Base-by-base conservation (phyloP, 2,113 vertebrate species). In the Sapajus apella region DNA sequence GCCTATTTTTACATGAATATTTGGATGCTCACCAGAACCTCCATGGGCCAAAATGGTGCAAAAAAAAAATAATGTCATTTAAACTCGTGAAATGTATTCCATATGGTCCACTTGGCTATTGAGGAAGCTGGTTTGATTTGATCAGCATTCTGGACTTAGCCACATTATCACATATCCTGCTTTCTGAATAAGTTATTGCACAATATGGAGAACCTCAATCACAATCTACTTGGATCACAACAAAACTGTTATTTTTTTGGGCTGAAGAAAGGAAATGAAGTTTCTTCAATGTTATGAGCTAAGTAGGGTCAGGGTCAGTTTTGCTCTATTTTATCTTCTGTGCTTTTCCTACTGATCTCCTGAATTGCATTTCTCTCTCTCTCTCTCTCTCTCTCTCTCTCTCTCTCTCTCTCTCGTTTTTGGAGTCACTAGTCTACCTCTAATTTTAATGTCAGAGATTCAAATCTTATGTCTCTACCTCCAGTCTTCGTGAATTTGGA, bases 1-100 rank as follows among this genome's bases (percentile, higher is more conserved):
- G 40, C 6, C 21, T 40, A 89, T 61, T 47, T 72, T 95, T 94
- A 55, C 21, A 35, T 55, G 76, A 82, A 37, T n/a, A 72, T 95
- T 66, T 95, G 81, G 73, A 81, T 35, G 21, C 6, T 86, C 94
- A 68, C 3, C 20, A 97, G 83, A 90, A 55, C 5, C 77, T 94
- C 27, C 58, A 70, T 61, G 91, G 61, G 52, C 47, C 73, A 97
- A 82, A 97, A 68, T 89, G 12, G 68, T 40, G 12, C 4, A 72
- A 83, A 83, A 66, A 58, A 83, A 73, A 25, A 73, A 61, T 80
- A 66, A 68, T 45, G 37, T 81, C 4, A 16, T 68, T 93, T 84
- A 66, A 52, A 40, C 92, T 20, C 1, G 0, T 84, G 32, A 94
- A 87, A 80, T 35, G 1, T 68, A 73, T 61, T 87, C 45, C 40